Percentiles rank a stretch among this genome's conserved stretches.
Conservation (phyloP, 1,140 invertebrate genomes). For the Aphelinus certus region DNA sequence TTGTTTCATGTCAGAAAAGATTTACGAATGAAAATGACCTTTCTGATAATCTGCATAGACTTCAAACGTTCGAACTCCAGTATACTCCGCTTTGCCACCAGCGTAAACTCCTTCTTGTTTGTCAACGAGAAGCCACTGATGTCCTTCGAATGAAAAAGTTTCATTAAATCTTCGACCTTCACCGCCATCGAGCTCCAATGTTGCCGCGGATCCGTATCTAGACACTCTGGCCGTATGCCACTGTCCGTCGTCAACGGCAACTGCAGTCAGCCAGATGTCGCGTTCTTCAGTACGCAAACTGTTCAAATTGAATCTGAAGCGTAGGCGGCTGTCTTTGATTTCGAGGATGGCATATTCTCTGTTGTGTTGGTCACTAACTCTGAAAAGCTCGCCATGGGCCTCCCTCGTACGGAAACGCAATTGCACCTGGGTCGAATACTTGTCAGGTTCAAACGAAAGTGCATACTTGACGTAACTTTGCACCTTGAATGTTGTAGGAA, state of each 20-base stretch:
- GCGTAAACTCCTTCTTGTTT: constrained; percentile 95
- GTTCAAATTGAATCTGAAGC: constrained; percentile 94
- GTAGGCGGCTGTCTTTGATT: constrained; percentile 88
- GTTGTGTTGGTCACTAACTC: constrained; percentile 93
- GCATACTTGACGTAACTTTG: constrained; percentile 97
- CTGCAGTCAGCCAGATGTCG: constrained; percentile 89
- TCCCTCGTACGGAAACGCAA: constrained; percentile 92
- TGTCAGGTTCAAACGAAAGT: constrained; percentile 91
- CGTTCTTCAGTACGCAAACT: constrained; percentile 88
- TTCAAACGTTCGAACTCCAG: constrained; percentile 89
- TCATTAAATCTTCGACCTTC: constrained; percentile 95
- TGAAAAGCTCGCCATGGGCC: constrained; percentile 89
- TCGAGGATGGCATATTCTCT: constrained; percentile 94
- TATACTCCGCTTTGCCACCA: constrained; percentile 94
- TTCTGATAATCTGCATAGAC: constrained; percentile 96
- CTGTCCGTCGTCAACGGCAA: constrained; percentile 93
- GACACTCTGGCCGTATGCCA: constrained; percentile 94
- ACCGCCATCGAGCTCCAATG: constrained; percentile 91
- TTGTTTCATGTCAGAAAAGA: constrained; percentile 36
- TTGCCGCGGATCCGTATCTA: constrained; percentile 93
- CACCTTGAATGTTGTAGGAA: constrained; percentile 87
- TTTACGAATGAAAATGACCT: constrained; percentile 64
- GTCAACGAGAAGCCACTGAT: constrained; percentile 91
- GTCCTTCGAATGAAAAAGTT: constrained; percentile 89
- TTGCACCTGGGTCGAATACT: constrained; percentile 92